A percentile compares a stretch with the other conserved stretches of the same genome.
Conservation (phyloP, 2,797 vertebrate species). For the Ataeniobius toweri region DNA sequence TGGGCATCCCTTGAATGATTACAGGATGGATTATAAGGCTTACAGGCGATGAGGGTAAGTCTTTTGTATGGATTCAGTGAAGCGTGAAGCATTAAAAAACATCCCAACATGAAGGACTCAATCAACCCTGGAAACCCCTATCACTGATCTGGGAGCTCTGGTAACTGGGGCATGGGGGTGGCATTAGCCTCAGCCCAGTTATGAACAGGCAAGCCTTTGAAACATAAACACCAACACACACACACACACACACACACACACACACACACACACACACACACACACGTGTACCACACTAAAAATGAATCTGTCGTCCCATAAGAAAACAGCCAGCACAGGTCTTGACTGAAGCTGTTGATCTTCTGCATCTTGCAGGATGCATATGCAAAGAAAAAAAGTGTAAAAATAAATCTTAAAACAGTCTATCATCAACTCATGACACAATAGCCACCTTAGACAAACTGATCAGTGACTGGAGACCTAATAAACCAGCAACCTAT, state of each 20-base stretch:
- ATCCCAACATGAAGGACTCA: slow-evolving; percentile 53
- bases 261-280: neutral
- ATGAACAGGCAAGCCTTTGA: slow-evolving; percentile 8
- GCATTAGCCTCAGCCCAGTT: slow-evolving; percentile 43
- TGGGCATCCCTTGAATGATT: slow-evolving; percentile 63
- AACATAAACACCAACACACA: slow-evolving; percentile 29
- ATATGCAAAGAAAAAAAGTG: neutral
- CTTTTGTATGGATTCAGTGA: slow-evolving; percentile 75
- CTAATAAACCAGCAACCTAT: neutral
- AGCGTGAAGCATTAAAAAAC: slow-evolving; percentile 72
- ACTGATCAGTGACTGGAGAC: neutral
- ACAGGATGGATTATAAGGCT: slow-evolving; percentile 71
- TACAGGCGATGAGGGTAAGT: slow-evolving; percentile 69
- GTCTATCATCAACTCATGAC: neutral
- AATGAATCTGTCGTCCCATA: slow-evolving; percentile 17
- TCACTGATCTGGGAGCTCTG: slow-evolving; percentile 46
- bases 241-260: slow-evolving; percentile 12
- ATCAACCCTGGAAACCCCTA: slow-evolving; percentile 40
- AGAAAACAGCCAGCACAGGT: slow-evolving; percentile 6
- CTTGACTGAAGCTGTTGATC: slow-evolving; percentile 10
- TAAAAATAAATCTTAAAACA: neutral
- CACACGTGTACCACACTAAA: slow-evolving; percentile 41
- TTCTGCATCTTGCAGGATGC: slow-evolving; percentile 18
- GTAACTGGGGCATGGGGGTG: slow-evolving; percentile 64
- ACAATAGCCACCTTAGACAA: neutral